These are phyloP conservation scores for Mythimna ferrago DNA, from an alignment of 2,888 invertebrate species.

Conservation along the genomic window DNA sequence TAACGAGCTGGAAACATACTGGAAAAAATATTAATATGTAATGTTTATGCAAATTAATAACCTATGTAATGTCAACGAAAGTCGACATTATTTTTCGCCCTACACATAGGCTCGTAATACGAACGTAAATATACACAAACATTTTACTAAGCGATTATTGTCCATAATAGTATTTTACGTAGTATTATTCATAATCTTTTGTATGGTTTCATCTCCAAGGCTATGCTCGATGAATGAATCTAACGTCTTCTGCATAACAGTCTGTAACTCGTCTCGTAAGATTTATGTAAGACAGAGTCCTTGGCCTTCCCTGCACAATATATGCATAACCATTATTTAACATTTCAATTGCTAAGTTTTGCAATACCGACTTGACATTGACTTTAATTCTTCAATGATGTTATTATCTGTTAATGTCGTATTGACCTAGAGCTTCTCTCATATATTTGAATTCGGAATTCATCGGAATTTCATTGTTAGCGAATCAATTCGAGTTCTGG, in stretches of 20 bases:
- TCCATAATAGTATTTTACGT: not conserved
- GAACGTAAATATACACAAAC: conserved; percentile 13
- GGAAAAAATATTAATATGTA: not conserved
- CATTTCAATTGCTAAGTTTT: conserved; percentile 18
- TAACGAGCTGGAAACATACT: conserved; percentile 4
- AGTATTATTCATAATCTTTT: conserved; percentile 17
- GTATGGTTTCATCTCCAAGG: conserved; percentile 13
- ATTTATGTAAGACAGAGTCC: conserved; percentile 39
- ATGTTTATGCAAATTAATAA: conserved; percentile 15
- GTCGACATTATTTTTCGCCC: conserved; percentile 7
- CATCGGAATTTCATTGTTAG: not conserved
- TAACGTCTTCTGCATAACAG: conserved; percentile 23
- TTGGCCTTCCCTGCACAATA: conserved; percentile 48
- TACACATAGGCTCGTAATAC: not conserved
- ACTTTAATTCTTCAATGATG: conserved; percentile 37
- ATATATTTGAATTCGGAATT: not conserved
- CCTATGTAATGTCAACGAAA: conserved; percentile 5
- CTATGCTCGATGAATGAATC: conserved; percentile 22
- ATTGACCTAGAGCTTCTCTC: not conserved
- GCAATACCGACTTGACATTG: conserved; percentile 47
- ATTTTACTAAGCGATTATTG: conserved; percentile 2
- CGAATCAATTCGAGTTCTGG: not conserved
- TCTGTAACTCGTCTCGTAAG: conserved; percentile 27
- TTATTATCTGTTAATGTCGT: not conserved
- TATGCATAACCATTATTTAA: conserved; percentile 29